Evolutionary conservation across 2,797 vertebrate genomes (phyloP).

Genomic region (Epinephelus awoara): DNA sequence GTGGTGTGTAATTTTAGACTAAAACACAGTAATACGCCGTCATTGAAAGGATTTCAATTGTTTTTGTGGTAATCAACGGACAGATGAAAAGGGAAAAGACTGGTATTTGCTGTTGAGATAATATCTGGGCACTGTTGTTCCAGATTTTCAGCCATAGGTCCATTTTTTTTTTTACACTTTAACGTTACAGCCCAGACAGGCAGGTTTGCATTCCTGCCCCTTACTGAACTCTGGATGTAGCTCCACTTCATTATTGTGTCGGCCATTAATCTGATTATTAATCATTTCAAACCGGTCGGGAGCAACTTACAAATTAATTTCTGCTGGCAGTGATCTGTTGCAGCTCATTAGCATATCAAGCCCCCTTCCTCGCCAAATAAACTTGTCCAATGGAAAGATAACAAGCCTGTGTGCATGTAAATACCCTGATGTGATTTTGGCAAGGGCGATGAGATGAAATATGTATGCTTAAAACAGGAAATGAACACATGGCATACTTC

Average conservation of each 20-base stretch:
- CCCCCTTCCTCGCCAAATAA: constrained; percentile 50
- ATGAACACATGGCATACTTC: background rate
- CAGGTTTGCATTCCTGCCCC: background rate
- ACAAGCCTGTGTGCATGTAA: constrained; percentile 20
- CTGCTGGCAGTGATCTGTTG: constrained; percentile 40
- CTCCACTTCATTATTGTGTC: constrained; percentile 47
- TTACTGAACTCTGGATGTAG: constrained; percentile 19
- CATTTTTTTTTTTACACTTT: background rate
- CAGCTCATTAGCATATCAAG: constrained; percentile 45
- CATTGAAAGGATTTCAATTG: constrained; percentile 27
- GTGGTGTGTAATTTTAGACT: constrained; percentile 20
- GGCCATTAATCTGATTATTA: constrained; percentile 62
- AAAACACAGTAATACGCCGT: constrained; percentile 29
- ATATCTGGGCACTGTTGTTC: background rate
- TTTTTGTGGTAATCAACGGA: constrained; percentile 29
- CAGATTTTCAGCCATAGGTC: background rate
- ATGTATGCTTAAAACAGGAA: background rate
- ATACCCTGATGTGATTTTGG: constrained; percentile 19
- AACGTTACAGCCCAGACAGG: background rate
- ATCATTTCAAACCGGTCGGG: constrained; percentile 52
- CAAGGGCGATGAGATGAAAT: background rate
- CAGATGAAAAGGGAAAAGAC: background rate
- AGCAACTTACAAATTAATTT: constrained; percentile 54
- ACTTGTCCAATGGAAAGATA: constrained; percentile 44
- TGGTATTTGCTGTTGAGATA: background rate